Evolutionary conservation across 2,797 vertebrate species (phyloP), one percentile per base, ranked within the genome.

Genomic region (Chelon labrosus): DNA sequence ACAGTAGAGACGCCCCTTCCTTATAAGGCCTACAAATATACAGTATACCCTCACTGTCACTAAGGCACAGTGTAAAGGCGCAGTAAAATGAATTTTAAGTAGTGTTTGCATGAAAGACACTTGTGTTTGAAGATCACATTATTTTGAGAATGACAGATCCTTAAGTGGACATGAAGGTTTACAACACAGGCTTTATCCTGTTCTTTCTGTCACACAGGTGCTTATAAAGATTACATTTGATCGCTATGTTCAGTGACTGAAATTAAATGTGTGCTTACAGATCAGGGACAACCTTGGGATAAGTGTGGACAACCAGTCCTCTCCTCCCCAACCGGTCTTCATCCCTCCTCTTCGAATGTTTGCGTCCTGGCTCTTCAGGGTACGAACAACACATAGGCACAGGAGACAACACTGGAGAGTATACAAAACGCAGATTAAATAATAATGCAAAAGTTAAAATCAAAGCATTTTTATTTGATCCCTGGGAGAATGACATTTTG

Each of bases 261-360:
- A 52, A 31, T 9, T 58, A 60, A 69, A 59, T 54, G 0, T 84
- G 4, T 81, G 10, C 16, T 83, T 81, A 61, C 89, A 99, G 98
- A 98, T 99, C 87, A 94, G 98, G 91, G 98, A 99, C 92, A 99
- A 99, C 85, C 94, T 99, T 3, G 98, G 97, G 37, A 95, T 99
- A 81, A 98, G 96, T 53, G 87, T 95, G 88, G 98, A 99, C 89
- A 97, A 97, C 87, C 97, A 97, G 84, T 96, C 96, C 12, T 97
- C 96, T 77, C 96, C 97, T 3, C 95, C 96, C 52, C 96, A 95
- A 80, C 97, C 98, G 0, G 25, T 92, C 79, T 95, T 99, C 84
- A 97, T 98, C 87, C 98, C 98, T 70, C 98, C 98, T 50, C 96
- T 99, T 70, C 94, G 97, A 91, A 99, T 99, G 95, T 95, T 99